A percentile compares a stretch with the other conserved stretches of the same genome.
These are phyloP conservation scores for Xenopus laevis DNA, from an alignment of 2,113 vertebrate species.

Conservation along the genomic window DNA sequence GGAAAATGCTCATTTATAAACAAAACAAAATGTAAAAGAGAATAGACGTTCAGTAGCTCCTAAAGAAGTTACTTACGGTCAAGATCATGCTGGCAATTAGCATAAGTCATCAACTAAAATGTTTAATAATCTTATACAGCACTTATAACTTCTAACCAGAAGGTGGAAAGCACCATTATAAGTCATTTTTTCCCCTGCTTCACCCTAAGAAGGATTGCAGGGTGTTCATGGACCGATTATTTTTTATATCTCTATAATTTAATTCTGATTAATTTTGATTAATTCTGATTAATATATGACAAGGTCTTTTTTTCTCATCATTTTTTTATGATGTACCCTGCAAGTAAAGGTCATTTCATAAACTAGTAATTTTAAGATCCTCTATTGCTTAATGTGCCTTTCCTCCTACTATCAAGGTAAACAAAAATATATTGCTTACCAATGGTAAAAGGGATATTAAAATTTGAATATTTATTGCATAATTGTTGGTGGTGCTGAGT, in stretches of 20 bases:
- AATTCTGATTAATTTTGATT: constrained; percentile 14
- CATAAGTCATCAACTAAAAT: constrained; percentile 29
- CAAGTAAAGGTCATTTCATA: neutral
- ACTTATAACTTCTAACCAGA: constrained; percentile 41
- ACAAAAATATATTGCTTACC: no score
- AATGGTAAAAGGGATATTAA: no score
- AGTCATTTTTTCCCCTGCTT: constrained; percentile 38
- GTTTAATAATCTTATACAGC: constrained; percentile 44
- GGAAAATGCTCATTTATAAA: constrained; percentile 10
- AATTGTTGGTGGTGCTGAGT: no score
- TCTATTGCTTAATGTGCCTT: neutral
- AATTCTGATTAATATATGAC: constrained; percentile 15
- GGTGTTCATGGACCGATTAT: constrained; percentile 29
- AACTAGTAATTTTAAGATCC: neutral
- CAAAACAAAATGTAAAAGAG: no score
- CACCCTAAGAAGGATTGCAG: constrained; percentile 31
- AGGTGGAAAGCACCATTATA: constrained; percentile 43
- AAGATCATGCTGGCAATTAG: no score
- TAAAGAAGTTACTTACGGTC: no score
- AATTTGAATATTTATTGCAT: no score
- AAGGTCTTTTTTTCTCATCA: constrained; percentile 17
- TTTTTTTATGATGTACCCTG: constrained; percentile 10
- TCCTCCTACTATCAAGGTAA: no score
- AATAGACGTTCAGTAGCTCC: no score
- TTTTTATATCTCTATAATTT: constrained; percentile 16